A percentile compares a stretch with the other conserved stretches of the same genome.
phyloP scores from a whole-genome alignment of 2,797 vertebrate genomes.

The Menidia menidia region DNA sequence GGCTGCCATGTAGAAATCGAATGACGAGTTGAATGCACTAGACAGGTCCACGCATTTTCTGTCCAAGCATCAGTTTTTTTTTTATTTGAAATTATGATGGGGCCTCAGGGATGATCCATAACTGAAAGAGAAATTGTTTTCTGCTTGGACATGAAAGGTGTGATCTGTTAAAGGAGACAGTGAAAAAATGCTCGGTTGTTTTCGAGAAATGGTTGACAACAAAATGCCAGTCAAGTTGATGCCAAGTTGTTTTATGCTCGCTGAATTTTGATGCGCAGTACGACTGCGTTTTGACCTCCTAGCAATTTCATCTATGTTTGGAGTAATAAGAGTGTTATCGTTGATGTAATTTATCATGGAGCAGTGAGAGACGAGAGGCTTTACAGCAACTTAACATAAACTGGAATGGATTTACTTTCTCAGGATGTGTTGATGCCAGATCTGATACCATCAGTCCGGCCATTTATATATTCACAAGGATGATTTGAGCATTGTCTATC shows the following conservation, averaged over 20 bases:
- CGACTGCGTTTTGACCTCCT: constrained; percentile 25
- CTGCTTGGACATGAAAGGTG: constrained; percentile 55
- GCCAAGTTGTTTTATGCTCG: constrained; percentile 28
- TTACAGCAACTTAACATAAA: constrained; percentile 42
- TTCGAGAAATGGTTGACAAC: constrained; percentile 67
- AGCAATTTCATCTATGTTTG: constrained; percentile 30
- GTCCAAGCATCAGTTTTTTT: constrained; percentile 52
- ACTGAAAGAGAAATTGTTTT: constrained; percentile 60
- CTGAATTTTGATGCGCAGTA: constrained; percentile 30
- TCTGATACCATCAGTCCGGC: constrained; percentile 1
- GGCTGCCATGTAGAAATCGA: constrained; percentile 10
- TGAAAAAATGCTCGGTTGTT: constrained; percentile 57
- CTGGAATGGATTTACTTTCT: constrained; percentile 29
- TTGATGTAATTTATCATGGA: constrained; percentile 51
- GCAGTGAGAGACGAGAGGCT: constrained; percentile 43
- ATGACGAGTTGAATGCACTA: constrained; percentile 29
- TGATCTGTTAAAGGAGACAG: constrained; percentile 44
- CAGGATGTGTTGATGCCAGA: constrained; percentile 14
- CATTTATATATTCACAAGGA: too few relatives aligned
- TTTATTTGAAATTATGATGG: constrained; percentile 62
- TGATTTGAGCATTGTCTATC: neutral
- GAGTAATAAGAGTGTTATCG: constrained; percentile 17
- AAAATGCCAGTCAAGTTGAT: constrained; percentile 60
- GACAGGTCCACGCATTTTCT: constrained; percentile 38
- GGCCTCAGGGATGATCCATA: constrained; percentile 65